phyloP scores from a whole-genome alignment of 2,888 invertebrate genomes.

The Mythimna pallens region DNA sequence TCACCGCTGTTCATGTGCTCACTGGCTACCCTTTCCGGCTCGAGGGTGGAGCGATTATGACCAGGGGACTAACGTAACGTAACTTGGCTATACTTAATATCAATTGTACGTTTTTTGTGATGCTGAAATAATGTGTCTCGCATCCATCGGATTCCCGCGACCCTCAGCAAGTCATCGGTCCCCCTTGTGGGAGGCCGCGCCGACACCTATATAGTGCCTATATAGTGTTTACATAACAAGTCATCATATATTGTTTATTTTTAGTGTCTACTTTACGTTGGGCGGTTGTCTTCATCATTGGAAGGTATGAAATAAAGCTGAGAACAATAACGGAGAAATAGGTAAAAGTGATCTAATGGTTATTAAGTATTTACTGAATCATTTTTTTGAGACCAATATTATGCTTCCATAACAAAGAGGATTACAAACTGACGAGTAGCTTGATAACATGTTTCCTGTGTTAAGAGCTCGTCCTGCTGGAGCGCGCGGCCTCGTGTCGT shows the following conservation, averaged over 20 bases:
- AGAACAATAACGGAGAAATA: not conserved
- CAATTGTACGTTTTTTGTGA: not conserved
- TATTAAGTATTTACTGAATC: too few species aligned
- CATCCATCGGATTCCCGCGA: too few species aligned
- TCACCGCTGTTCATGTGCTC: constrained; percentile 4
- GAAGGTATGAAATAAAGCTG: not conserved
- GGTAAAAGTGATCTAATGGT: too few species aligned
- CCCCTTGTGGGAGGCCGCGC: too few species aligned
- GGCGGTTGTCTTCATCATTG: not conserved
- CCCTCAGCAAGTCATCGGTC: too few species aligned
- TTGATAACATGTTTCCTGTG: constrained; percentile 11
- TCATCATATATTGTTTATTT: too few species aligned
- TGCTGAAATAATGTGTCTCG: not conserved
- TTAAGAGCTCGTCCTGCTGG: constrained; percentile 25
- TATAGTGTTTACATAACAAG: too few species aligned
- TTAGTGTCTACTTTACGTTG: not conserved
- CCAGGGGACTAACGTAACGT: too few species aligned
- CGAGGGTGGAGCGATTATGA: not conserved
- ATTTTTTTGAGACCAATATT: not conserved
- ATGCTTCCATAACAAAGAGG: too few species aligned
- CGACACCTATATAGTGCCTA: too few species aligned
- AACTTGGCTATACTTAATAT: too few species aligned
- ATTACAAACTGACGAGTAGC: not conserved
- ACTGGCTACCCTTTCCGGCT: not conserved
- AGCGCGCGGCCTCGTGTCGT: constrained; percentile 31